Evolutionary conservation across 2,797 vertebrate genomes (phyloP), one percentile per base, ranked within the genome.

Genomic region (Channallabes apus): DNA sequence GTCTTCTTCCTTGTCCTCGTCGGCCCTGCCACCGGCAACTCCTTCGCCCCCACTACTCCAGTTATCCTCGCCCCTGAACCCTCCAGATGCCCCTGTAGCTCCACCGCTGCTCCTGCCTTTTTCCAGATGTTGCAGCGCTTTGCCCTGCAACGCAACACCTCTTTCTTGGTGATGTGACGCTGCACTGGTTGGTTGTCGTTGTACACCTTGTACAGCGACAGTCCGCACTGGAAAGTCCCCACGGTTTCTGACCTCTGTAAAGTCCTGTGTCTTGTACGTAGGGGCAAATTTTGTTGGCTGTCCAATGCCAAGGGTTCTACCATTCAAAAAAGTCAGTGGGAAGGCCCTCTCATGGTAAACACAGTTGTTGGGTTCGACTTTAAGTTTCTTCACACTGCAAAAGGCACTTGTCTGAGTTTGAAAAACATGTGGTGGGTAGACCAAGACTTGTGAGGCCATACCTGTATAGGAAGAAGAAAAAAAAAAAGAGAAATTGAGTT

Each of bases 381-480:
- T 99, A 88, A 99, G 97, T 97, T 99, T 99, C 96, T 99, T 99
- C 95, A 98, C 97, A 94, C 97, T 98, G 96, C 97, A 98, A 97
- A 99, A 99, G 98, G 98, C 98, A 99, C 98, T 99, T 99, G 97
- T 98, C 97, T 99, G 98, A 95, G 97, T 97, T 98, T 99, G 98
- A 98, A 98, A 99, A 97, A 99, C 95, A 95, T 99, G 97, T 94
- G 97, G 97, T 98, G 98, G 98, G 95, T 97, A 99, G 94, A 99
- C 96, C 97, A 99, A 98, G 95, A 99, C 98, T 97, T 99, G 98
- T 99, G 98, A 99, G 97, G 98, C 98, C 98, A 99, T 99, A 98
- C 98, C 98, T 99, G 91, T 27, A 32, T 91, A 85, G 89, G 76
- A 90, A 88, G 7, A 86, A 90, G 85, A 56, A 71, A 38, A 87